Evolutionary conservation across 2,113 vertebrate genomes (phyloP), one percentile per base, ranked within the genome.

Genomic region (Gobiocypris rarus): DNA sequence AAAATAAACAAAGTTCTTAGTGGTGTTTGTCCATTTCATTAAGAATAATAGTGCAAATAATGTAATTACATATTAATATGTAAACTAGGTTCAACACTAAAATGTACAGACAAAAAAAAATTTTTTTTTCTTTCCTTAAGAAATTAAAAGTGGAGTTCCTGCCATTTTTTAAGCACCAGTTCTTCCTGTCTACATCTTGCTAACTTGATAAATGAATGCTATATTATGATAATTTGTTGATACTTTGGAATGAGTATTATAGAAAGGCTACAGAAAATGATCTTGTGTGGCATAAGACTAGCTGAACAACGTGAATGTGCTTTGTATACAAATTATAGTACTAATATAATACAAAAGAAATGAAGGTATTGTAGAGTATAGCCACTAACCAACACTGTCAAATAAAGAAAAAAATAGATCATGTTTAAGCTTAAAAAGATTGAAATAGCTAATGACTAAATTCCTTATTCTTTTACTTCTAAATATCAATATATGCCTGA

Each of bases 21-120:
- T 26, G 8, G 38, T 22, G 70, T 67, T 31, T 17, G 6, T 58
- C 52, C 9, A 43, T 74, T 78, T 74, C 5, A 77, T 84, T n/a
- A 86, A 82, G 24, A 85, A 58, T 28, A 19, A 50, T 58, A 83
- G 80, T 83, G 86, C 75, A 85, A 77, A 70, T 63, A 75, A 82
- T 28, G 24, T 7, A 48, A 86, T 82, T 50, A 34, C 15, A 75
- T 69, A 74, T 65, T 75, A 70, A 52, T 69, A 50, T 65, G 74
- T 67, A 77, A 77, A 52, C 67, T 56, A 67, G 38, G 45, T 63
- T 24, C 9, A 22, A 41, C 34, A 41, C 5, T 41, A 41, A 15
- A 71, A 34, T 77, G 22, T 59, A 58, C 59, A 22, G 22, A 77
- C 52, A 69, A 31, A 31, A 31, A 31, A 31, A 3, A 52, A 31